Evolutionary conservation across 2,888 invertebrate species (phyloP), one percentile per base, ranked within the genome.

Genomic region (Drepana falcataria): DNA sequence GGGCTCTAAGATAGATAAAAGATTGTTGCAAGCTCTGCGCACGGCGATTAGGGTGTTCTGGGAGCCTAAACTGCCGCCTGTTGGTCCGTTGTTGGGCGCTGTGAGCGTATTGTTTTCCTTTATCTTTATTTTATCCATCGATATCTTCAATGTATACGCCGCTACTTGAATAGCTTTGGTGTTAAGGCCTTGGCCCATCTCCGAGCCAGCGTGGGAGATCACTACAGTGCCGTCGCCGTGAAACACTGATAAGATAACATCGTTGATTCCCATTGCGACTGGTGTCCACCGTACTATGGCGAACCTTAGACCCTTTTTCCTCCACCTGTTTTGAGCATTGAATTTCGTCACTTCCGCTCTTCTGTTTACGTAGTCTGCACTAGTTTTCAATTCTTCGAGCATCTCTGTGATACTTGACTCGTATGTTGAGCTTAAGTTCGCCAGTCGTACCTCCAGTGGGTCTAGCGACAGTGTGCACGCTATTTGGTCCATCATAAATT

Each of bases 151-250:
- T 9, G 88, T 89, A 64, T 93, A 90, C 0, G 95, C 95, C 56
- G 92, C 93, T 0, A 94, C 93, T 85, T 94, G 94, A 4, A 92
- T 91, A 0, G 92, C 92, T 93, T 94, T 83, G 2, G 95, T 95
- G 60, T 95, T 83, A 48, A 95, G 88, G 1, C 95, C 95, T 85
- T 96, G 95, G 0, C 95, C 95, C 75, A 93, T 90, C 81, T 94
- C 94, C 40, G 93, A 82, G 2, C 93, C 94, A 35, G 92, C 93
- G 61, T 94, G 94, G 1, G 91, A 77, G n/a, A 95, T 86, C 2
- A 92, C 85, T 0, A 95, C 94, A 3, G 92, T 91, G 0, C 74
- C 71, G 68, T 95, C 92, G 1, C 92, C 90, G 7, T 94, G 90
- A 68, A 92, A 95, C 55, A 96, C 91, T 2, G 93, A 90, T 7